phyloP scores from a whole-genome alignment of 2,797 vertebrate species.

The Oreortyx pictus region DNA sequence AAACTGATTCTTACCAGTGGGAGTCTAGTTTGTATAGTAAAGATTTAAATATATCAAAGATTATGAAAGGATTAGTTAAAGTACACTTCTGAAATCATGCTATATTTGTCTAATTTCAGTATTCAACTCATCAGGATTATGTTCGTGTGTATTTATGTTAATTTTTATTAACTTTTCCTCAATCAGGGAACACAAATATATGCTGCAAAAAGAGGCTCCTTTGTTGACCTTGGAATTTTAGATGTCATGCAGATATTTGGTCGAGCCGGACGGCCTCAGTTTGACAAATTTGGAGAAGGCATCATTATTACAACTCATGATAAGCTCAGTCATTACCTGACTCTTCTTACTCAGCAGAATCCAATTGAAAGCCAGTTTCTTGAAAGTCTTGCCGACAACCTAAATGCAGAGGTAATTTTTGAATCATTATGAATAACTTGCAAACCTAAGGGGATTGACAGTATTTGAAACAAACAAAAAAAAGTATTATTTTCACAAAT shows the following conservation, averaged over 20 bases:
- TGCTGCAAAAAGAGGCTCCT: constrained; percentile 93
- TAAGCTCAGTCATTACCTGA: constrained; percentile 97
- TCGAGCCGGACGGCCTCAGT: constrained; percentile 94
- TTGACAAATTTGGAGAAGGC: constrained; percentile 95
- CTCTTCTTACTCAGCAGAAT: constrained; percentile 97
- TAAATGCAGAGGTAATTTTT: constrained; percentile 94
- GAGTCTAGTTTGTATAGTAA: constrained; percentile 76
- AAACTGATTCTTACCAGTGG: constrained; percentile 73
- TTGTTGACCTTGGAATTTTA: constrained; percentile 98
- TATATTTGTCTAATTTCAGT: constrained; percentile 82
- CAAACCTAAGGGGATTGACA: not conserved
- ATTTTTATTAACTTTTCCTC: constrained; percentile 83
- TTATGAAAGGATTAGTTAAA: constrained; percentile 82
- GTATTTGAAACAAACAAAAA: not conserved
- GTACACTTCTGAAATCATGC: constrained; percentile 79
- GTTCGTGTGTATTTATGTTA: constrained; percentile 82
- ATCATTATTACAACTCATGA: constrained; percentile 96
- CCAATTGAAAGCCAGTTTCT: constrained; percentile 98
- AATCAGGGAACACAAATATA: constrained; percentile 98
- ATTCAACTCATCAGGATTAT: constrained; percentile 80
- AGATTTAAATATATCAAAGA: constrained; percentile 80
- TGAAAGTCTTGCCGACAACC: constrained; percentile 93
- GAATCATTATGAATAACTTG: not conserved
- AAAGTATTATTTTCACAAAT: not conserved
- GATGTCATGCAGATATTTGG: constrained; percentile 99